These are phyloP conservation scores for Tragopan temminckii DNA, from an alignment of 2,797 vertebrate species.

Conservation along the genomic window DNA sequence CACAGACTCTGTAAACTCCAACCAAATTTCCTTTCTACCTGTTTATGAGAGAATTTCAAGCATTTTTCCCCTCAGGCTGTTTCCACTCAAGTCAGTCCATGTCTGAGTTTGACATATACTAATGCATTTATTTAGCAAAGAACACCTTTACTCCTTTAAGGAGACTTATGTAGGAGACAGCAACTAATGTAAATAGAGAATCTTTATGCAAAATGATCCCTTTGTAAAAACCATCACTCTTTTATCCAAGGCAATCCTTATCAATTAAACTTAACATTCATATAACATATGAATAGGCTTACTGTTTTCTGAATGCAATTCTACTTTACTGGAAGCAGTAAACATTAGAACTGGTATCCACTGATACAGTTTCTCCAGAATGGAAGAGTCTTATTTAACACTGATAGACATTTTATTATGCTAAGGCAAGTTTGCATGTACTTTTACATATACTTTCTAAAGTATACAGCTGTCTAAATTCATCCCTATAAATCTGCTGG, in stretches of 20 bases:
- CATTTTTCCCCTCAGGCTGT: background rate
- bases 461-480: background rate
- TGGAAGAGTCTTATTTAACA: background rate
- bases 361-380: background rate
- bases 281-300: background rate
- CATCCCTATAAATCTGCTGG: background rate
- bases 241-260: background rate
- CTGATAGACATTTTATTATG: background rate
- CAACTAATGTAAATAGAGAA: background rate
- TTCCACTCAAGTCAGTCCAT: background rate
- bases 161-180: background rate
- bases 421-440: background rate
- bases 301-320: background rate
- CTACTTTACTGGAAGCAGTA: background rate
- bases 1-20: background rate
- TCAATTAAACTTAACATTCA: background rate
- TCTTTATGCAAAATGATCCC: background rate
- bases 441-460: background rate
- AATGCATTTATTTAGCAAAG: background rate
- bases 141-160: background rate
- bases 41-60: background rate
- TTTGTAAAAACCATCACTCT: background rate
- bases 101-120: background rate
- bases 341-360: background rate
- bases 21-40: background rate